These are phyloP conservation scores for Halesus radiatus DNA, from an alignment of 1,140 invertebrate genomes.

Conservation along the genomic window DNA sequence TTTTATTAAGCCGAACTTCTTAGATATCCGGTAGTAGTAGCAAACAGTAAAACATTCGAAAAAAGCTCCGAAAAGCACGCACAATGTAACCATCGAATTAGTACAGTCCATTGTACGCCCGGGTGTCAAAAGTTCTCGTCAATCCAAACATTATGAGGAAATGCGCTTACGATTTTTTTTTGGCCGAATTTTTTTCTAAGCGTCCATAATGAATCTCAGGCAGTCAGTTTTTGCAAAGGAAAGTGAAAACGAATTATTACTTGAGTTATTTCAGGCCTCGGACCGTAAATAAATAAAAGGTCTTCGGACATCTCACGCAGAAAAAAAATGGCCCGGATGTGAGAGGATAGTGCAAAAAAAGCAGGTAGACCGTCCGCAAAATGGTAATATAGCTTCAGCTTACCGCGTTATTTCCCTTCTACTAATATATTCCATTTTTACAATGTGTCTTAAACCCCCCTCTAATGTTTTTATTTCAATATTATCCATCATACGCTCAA, in stretches of 20 bases:
- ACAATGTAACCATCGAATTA: constrained; percentile 28
- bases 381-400: too few relatives aligned
- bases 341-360: neutral
- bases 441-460: too few relatives aligned
- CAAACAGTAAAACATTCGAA: too few relatives aligned
- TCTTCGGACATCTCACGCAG: constrained; percentile 25
- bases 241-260: constrained; percentile 54
- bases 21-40: too few relatives aligned
- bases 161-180: constrained; percentile 43
- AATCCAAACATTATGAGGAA: constrained; percentile 18
- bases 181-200: constrained; percentile 25
- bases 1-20: too few relatives aligned
- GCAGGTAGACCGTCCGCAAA: too few relatives aligned
- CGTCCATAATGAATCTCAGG: constrained; percentile 28
- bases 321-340: neutral
- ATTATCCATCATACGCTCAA: too few relatives aligned
- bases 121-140: constrained; percentile 34
- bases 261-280: constrained; percentile 37
- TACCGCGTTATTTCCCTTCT: too few relatives aligned
- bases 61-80: neutral
- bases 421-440: too few relatives aligned
- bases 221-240: constrained; percentile 37
- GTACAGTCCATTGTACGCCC: constrained; percentile 3
- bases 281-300: constrained; percentile 56
- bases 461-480: too few relatives aligned